Percentiles rank a stretch among this genome's conserved stretches.
Evolutionary conservation across 1,140 invertebrate genomes (phyloP).

Genomic region (Leptonema lineaticorne): DNA sequence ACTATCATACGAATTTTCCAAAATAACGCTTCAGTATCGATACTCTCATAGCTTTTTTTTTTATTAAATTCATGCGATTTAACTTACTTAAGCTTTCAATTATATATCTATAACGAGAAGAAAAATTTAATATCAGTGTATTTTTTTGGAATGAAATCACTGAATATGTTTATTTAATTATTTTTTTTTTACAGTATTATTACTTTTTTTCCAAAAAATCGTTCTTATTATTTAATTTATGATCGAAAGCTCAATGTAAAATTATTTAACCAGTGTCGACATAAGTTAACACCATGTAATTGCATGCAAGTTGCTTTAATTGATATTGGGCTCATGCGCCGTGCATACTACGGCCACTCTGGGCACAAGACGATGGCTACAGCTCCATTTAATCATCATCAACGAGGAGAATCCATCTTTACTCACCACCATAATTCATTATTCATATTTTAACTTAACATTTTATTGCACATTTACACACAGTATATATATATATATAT

Average conservation of each 20-base stretch:
- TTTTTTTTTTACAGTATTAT: too few relatives aligned
- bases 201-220: too few relatives aligned
- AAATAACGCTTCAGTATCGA: background rate
- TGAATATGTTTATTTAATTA: too few relatives aligned
- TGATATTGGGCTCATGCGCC: slow-evolving; percentile 29
- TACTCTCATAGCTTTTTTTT: slow-evolving; percentile 4
- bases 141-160: background rate
- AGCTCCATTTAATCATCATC: background rate
- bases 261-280: slow-evolving; percentile 11
- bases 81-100: slow-evolving; percentile 18
- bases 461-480: too few relatives aligned
- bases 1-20: too few relatives aligned
- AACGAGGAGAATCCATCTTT: too few relatives aligned
- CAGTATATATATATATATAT: too few relatives aligned
- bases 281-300: slow-evolving; percentile 10
- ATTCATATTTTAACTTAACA: too few relatives aligned
- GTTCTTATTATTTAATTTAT: background rate
- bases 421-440: too few relatives aligned
- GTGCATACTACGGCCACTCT: slow-evolving; percentile 27
- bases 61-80: slow-evolving; percentile 11
- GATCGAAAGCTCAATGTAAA: slow-evolving; percentile 9
- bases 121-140: too few relatives aligned
- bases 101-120: background rate
- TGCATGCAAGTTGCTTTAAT: slow-evolving; percentile 20
- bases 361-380: slow-evolving; percentile 14